Evolutionary conservation across 2,888 invertebrate species (phyloP), one percentile per base, ranked within the genome.

Genomic region (Catocala nupta): DNA sequence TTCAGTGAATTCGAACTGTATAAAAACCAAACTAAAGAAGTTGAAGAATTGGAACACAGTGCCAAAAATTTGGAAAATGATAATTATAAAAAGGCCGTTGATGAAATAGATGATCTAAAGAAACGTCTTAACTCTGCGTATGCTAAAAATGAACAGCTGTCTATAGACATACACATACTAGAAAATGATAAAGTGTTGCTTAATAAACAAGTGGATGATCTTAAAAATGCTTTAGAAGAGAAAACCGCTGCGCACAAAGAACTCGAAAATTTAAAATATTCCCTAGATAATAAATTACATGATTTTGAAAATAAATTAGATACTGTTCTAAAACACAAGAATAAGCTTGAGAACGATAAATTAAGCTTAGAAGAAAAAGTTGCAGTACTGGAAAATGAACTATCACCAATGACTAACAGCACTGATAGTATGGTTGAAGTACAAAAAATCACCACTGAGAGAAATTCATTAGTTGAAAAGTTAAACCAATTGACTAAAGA

Each of bases 121-220:
- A 87, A 87, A 68, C 86, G 85, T n/a, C 68, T 95, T 7, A 83
- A 77, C 43, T 69, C 82, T 6, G 77, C 88, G 9, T 90, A 90
- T 74, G 86, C 91, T 43, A 93, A 92, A 76, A 90, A 94, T 60
- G 94, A 94, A 70, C 94, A 94, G 70, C 83, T 94, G 5, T 89
- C 93, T 42, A 95, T 95, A 75, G 91, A 95, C 70, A 88, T 94
- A 53, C 93, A 93, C 68, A 94, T 95, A 62, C 76, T 94, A 50
- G 93, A 93, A 82, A 95, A 95, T 77, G 93, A 94, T 68, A 95
- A 94, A 80, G 91, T 93, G 5, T 82, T 94, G 53, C 79, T 94
- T 48, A 90, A 88, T 7, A 90, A 92, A 73, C 88, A 94, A 78
- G 80, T 94, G 1, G 89, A 91, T 73, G 93, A 94, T 52, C 80